Evolutionary conservation across 2,113 vertebrate genomes (phyloP).

Genomic region (Sporophila hypoxantha): DNA sequence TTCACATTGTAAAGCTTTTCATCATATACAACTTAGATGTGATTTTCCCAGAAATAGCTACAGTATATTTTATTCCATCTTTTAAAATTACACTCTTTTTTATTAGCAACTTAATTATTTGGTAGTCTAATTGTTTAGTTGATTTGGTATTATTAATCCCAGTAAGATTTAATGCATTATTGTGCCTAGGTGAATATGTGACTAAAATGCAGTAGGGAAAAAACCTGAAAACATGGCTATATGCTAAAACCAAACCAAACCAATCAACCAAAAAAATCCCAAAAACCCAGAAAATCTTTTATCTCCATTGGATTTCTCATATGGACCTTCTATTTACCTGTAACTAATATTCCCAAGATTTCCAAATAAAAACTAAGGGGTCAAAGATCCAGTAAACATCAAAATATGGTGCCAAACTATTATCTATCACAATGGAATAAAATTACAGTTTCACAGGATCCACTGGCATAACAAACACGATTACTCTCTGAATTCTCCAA

Average conservation of each 20-base stretch:
- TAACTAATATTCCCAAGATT: background rate
- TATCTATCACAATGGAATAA: background rate
- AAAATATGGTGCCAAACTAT: background rate
- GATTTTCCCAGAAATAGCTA: background rate
- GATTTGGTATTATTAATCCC: background rate
- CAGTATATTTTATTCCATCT: background rate
- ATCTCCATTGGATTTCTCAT: background rate
- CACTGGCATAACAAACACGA: background rate
- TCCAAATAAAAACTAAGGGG: background rate
- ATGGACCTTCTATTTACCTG: background rate
- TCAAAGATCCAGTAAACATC: background rate
- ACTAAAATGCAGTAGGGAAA: background rate
- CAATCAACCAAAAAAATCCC: background rate
- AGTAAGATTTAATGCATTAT: background rate
- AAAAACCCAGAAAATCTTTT: background rate
- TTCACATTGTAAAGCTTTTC: background rate
- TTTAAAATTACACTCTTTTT: background rate
- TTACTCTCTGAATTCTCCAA: background rate
- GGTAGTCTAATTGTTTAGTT: background rate
- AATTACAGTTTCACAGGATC: background rate
- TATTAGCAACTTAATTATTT: background rate
- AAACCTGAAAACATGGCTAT: background rate
- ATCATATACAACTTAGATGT: background rate
- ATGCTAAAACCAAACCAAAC: background rate
- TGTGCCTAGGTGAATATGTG: background rate